Percentiles rank a stretch among this genome's conserved stretches.
Evolutionary conservation across 2,888 invertebrate genomes (phyloP).

Genomic region (Lagria hirta): DNA sequence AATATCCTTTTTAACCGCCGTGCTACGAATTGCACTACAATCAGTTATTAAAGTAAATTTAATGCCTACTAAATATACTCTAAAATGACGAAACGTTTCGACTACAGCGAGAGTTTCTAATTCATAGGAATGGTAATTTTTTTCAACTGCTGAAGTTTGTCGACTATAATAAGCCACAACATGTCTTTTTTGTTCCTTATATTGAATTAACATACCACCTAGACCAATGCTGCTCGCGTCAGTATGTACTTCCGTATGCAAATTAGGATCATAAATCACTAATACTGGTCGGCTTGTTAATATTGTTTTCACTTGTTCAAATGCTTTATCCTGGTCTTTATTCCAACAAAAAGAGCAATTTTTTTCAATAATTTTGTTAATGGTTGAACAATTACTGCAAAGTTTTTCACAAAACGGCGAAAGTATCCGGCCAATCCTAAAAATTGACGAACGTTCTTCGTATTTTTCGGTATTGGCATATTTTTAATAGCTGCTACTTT

Average conservation of each 20-base stretch:
- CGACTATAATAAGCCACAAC: not conserved
- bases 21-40: too few relatives aligned
- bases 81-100: too few relatives aligned
- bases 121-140: too few relatives aligned
- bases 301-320: not conserved
- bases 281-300: not conserved
- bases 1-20: too few relatives aligned
- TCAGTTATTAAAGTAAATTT: too few relatives aligned
- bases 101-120: too few relatives aligned
- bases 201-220: not conserved
- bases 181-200: not conserved
- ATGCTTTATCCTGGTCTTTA: not conserved
- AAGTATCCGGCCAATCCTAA: not conserved
- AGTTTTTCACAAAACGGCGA: not conserved
- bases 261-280: not conserved
- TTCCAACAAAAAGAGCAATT: not conserved
- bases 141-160: too few relatives aligned
- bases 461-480: not conserved
- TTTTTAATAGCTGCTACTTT: not conserved
- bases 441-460: not conserved
- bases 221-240: not conserved
- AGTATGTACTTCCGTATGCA: not conserved
- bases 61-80: too few relatives aligned
- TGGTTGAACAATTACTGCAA: not conserved
- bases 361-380: not conserved